Conservation (phyloP, 37 sponge, comb jelly and placozoan genomes). For the Spongilla lacustris region DNA sequence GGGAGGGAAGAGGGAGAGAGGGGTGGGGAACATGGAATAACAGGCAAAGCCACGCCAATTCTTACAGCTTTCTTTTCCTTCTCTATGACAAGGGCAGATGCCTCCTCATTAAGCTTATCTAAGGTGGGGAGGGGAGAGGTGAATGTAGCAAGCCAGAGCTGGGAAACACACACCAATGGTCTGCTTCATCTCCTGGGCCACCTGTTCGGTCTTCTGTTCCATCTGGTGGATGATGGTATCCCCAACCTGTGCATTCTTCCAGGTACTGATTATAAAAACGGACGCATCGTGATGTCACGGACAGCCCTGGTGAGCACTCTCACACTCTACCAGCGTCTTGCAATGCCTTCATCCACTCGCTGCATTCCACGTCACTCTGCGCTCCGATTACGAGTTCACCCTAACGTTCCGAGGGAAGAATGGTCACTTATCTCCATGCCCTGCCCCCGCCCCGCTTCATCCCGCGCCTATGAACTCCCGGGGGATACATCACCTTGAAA, state of each 20-base stretch:
- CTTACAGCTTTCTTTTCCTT: constrained; percentile 69
- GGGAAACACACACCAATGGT: constrained; percentile 53
- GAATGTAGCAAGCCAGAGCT: no score
- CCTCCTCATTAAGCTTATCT: constrained; percentile 78
- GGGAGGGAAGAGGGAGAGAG: background rate
- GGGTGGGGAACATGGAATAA: background rate
- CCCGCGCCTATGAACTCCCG: no score
- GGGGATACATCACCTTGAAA: constrained; percentile 62
- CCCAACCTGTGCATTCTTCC: constrained; percentile 96
- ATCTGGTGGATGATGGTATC: constrained; percentile 80
- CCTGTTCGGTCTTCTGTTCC: constrained; percentile 80
- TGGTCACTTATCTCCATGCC: no score
- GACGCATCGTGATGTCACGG: background rate
- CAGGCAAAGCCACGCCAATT: background rate
- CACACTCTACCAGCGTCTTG: constrained; percentile 89
- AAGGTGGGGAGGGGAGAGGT: background rate
- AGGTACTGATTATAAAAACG: constrained; percentile 60
- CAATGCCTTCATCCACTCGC: constrained; percentile 73
- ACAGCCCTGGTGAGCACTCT: constrained; percentile 3
- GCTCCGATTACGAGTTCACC: constrained; percentile 88
- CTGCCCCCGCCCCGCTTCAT: no score
- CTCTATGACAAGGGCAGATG: constrained; percentile 78
- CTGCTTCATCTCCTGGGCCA: constrained; percentile 79
- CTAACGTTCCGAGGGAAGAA: constrained; percentile 18
- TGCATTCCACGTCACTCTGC: constrained; percentile 64